These are phyloP conservation scores for Rhodophaea formosa DNA, from an alignment of 2,888 invertebrate genomes.

Conservation along the genomic window DNA sequence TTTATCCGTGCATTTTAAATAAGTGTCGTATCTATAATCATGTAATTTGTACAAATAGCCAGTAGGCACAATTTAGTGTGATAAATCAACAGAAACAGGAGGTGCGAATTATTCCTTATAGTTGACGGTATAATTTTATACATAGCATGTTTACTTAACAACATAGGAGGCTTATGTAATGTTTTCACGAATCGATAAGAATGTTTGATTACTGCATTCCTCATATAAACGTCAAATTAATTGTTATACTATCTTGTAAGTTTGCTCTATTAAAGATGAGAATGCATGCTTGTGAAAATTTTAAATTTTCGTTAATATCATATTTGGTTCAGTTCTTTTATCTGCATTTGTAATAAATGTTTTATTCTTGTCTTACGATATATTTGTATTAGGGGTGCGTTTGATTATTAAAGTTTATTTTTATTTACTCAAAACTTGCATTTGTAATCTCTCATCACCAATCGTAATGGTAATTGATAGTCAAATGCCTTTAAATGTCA, in stretches of 20 bases:
- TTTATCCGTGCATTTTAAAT: no score
- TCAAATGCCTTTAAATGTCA: no score
- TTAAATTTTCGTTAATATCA: background rate
- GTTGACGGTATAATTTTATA: slow-evolving; percentile 6
- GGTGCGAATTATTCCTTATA: slow-evolving; percentile 10
- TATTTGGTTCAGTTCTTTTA: background rate
- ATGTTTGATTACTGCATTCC: slow-evolving; percentile 62
- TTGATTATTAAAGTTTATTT: no score
- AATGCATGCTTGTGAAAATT: background rate
- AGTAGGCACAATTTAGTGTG: background rate
- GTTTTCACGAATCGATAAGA: slow-evolving; percentile 55
- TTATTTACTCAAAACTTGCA: no score
- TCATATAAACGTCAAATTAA: slow-evolving; percentile 34
- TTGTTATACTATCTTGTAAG: background rate
- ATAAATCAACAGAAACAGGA: background rate
- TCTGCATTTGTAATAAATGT: background rate
- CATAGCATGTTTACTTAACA: background rate
- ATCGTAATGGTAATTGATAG: no score
- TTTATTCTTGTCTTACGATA: background rate
- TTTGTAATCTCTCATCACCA: no score
- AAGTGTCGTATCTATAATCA: background rate
- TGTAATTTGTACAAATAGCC: background rate
- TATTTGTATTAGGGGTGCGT: no score
- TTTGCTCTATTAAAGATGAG: background rate
- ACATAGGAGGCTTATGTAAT: slow-evolving; percentile 49